Conservation (phyloP, 2,113 vertebrate genomes). For the Clarias macrocephalus region DNA sequence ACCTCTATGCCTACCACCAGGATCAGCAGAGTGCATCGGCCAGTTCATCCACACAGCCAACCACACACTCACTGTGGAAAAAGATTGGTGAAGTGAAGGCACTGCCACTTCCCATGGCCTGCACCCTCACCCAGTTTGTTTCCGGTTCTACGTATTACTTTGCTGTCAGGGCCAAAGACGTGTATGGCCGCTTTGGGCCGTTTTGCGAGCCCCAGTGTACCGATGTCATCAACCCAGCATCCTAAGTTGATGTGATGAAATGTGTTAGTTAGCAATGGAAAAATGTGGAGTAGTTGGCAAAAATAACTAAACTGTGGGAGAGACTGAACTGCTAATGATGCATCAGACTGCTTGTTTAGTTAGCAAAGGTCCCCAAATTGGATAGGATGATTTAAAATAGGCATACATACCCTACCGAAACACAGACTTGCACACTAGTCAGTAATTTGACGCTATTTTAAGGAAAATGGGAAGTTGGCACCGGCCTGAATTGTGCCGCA, state of each 20-base stretch:
- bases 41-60: constrained; percentile 62
- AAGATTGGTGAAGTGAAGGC: constrained; percentile 98
- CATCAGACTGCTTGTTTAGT: constrained; percentile 45
- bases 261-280: constrained; percentile 11
- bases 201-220: constrained; percentile 99
- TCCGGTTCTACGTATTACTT: constrained; percentile 98
- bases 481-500: constrained; percentile 24
- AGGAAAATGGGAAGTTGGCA: constrained; percentile 31
- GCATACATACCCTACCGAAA: constrained; percentile 12
- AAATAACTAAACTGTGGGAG: constrained; percentile 15
- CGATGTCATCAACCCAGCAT: constrained; percentile 81
- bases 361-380: constrained; percentile 30
- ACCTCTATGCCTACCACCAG: constrained; percentile 91
- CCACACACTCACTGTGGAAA: constrained; percentile 85
- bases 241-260: constrained; percentile 53
- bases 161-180: constrained; percentile 92
- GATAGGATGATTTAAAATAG: constrained; percentile 36
- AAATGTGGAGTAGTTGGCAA: not conserved
- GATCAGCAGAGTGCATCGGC: constrained; percentile 62
- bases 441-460: constrained; percentile 47
- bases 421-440: constrained; percentile 44
- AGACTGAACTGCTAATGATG: constrained; percentile 60
- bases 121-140: constrained; percentile 97
- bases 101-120: constrained; percentile 95
- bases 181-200: constrained; percentile 92